Base-by-base conservation (phyloP, 2,113 vertebrate genomes). In the Origma solitaria region DNA sequence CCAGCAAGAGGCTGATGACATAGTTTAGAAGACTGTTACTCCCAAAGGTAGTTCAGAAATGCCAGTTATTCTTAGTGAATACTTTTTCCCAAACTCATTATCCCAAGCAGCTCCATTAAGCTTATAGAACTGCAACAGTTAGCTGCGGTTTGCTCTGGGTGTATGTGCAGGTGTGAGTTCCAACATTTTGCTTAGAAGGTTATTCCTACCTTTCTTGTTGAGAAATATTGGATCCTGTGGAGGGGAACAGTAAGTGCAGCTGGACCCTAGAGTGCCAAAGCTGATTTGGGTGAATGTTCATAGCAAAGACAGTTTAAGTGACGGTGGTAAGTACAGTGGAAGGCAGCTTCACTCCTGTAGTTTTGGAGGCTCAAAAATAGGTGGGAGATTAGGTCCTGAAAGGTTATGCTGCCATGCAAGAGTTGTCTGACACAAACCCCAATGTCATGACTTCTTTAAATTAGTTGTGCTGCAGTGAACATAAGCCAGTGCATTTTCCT, bases 31-130 rank as follows among this genome's bases (percentile, higher is more conserved):
- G 62, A 66, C 87, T 61, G 42, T 87, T 90, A 96, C 78, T 60
- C 77, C 37, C 24, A 31, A 50, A 95, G 64, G 87, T 79, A 95
- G 93, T 38, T 94, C 10, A 95, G 69, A 76, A 93, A 90, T 77
- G 82, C 38, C 66, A 77, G 76, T 60, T 91, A 92, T 82, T 92
- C 51, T 85, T 91, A 87, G 64, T 31, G 35, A 82, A 87, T 72
- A 50, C 42, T 88, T 95, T 69, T 31, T 33, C 37, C 84, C 70
- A 89, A 85, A 79, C 62, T 87, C 84, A 65, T 80, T 28, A 53
- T 88, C 37, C 37, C 30, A 25, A 57, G 50, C 40, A 42, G 9
- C 44, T 51, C 38, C 60, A 21, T 79, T 68, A 69, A 61, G 35
- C 53, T 20, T 30, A 54, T 13, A 37, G 47, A 77, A 44, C 42